Percentiles rank a stretch among this genome's conserved stretches.
These are phyloP conservation scores for Stenodera caucasica DNA, from an alignment of 2,888 invertebrate genomes.

Conservation along the genomic window DNA sequence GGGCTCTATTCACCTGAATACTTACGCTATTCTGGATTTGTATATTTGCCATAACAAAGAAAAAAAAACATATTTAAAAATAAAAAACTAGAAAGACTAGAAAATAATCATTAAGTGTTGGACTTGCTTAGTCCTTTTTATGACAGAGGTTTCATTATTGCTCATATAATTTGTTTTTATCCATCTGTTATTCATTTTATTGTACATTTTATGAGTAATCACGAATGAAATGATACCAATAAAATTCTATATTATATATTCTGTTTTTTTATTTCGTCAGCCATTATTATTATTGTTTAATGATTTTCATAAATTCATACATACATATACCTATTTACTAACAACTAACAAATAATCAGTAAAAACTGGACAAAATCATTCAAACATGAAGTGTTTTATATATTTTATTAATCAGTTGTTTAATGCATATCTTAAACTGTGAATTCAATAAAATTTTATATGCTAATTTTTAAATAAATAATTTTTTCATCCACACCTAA, in stretches of 20 bases:
- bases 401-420: conserved; percentile 11
- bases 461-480: neutral
- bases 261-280: conserved; percentile 36
- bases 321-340: neutral
- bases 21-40: conserved; percentile 54
- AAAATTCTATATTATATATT: conserved; percentile 58
- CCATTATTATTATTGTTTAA: neutral
- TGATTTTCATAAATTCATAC: neutral
- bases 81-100: conserved; percentile 36
- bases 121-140: conserved; percentile 51
- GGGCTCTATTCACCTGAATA: conserved; percentile 50
- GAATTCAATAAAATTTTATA: conserved; percentile 16
- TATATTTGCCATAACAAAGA: conserved; percentile 55
- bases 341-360: neutral
- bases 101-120: conserved; percentile 46
- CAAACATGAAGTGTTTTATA: conserved; percentile 8
- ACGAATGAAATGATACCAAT: conserved; percentile 56
- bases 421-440: conserved; percentile 12
- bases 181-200: conserved; percentile 58
- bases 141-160: conserved; percentile 57
- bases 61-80: conserved; percentile 31
- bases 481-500: conserved; percentile 5
- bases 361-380: conserved; percentile 1
- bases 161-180: conserved; percentile 57
- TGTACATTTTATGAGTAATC: conserved; percentile 58